Conservation (phyloP, 2,113 vertebrate species). For the Neomonachus schauinslandi region DNA sequence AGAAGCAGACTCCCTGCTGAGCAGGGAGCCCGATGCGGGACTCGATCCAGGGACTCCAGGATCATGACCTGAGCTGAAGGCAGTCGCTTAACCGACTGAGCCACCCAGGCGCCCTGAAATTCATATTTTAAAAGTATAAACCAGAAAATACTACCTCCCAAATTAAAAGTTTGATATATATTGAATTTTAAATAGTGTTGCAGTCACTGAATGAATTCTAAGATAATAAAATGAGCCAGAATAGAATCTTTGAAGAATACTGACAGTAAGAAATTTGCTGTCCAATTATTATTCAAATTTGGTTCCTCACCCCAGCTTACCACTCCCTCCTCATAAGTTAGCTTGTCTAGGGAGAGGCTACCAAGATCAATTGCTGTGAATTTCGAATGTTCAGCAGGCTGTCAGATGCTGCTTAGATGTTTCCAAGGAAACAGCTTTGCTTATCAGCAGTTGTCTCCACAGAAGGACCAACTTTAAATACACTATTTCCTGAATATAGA, state of each 20-base stretch:
- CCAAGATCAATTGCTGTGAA: constrained; percentile 53
- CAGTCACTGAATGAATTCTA: constrained; percentile 45
- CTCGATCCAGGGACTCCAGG: too few species aligned
- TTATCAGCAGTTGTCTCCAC: constrained; percentile 61
- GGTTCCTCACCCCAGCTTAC: neutral
- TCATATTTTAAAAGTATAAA: neutral
- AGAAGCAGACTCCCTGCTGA: too few species aligned
- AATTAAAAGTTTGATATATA: neutral
- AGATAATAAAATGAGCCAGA: constrained; percentile 43
- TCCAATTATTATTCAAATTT: constrained; percentile 51
- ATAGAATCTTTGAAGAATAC: neutral
- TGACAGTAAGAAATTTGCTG: constrained; percentile 43
- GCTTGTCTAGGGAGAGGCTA: constrained; percentile 49
- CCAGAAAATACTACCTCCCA: constrained; percentile 16
- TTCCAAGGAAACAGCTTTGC: constrained; percentile 79
- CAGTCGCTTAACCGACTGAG: too few species aligned
- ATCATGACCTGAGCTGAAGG: too few species aligned
- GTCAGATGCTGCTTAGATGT: constrained; percentile 66
- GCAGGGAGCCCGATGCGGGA: too few species aligned
- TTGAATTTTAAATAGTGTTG: constrained; percentile 57
- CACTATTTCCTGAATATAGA: constrained; percentile 55
- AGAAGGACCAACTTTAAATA: constrained; percentile 66
- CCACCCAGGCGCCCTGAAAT: too few species aligned
- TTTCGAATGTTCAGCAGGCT: constrained; percentile 65
- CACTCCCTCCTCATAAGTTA: neutral